Conservation (phyloP, 2,888 invertebrate genomes). For the Erebia aethiops region DNA sequence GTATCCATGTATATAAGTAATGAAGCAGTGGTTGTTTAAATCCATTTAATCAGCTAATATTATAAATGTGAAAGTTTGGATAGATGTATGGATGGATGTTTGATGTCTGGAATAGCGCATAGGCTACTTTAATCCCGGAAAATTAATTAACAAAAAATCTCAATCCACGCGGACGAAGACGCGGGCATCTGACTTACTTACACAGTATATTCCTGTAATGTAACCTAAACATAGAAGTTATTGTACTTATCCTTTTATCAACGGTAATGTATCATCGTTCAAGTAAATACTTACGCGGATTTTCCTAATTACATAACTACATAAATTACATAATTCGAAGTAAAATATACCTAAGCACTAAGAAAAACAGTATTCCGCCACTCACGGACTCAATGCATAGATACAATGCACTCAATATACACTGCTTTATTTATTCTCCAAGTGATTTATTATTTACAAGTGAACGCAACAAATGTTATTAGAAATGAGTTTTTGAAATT, state of each 20-base stretch:
- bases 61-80: too few species aligned
- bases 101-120: too few species aligned
- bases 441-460: not conserved
- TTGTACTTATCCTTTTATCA: not conserved
- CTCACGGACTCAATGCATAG: not conserved
- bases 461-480: not conserved
- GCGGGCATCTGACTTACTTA: too few species aligned
- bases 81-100: too few species aligned
- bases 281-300: not conserved
- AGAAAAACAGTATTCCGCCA: not conserved
- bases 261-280: not conserved
- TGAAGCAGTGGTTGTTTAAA: too few species aligned
- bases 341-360: not conserved
- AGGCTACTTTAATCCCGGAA: too few species aligned
- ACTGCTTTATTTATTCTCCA: constrained; percentile 11
- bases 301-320: constrained; percentile 6
- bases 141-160: too few species aligned
- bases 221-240: not conserved
- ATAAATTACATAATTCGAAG: constrained; percentile 3
- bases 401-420: constrained; percentile 26
- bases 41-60: too few species aligned
- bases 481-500: constrained; percentile 4
- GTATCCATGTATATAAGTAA: too few species aligned
- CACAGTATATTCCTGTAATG: too few species aligned
- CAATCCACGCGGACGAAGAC: too few species aligned